Conservation (phyloP, 2,113 vertebrate species). For the Rousettus leschenaultii region DNA sequence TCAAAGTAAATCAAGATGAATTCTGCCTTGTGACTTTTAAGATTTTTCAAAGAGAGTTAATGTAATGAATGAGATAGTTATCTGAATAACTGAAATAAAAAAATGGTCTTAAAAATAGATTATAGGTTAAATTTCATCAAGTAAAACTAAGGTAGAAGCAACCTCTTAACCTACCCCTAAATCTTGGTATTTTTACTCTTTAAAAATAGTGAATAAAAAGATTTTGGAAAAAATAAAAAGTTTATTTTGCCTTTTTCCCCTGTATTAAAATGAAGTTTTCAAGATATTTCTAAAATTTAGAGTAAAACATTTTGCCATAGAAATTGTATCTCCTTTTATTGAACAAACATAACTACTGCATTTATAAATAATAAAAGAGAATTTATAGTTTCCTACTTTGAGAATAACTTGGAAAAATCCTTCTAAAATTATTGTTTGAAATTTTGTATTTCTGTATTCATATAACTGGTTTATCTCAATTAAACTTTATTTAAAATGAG, state of each 20-base stretch:
- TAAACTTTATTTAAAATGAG: background rate
- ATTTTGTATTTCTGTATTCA: background rate
- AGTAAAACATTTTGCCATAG: background rate
- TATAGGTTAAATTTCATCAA: background rate
- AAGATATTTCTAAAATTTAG: background rate
- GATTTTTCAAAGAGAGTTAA: background rate
- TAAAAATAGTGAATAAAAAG: background rate
- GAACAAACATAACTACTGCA: background rate
- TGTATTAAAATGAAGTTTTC: background rate
- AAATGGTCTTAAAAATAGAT: background rate
- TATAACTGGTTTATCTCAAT: background rate
- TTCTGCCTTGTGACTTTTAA: background rate
- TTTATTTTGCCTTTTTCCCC: background rate
- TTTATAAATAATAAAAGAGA: background rate
- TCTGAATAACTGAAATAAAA: background rate
- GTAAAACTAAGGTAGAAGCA: background rate
- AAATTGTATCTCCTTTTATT: background rate
- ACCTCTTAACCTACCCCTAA: rapidly evolving
- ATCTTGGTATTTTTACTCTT: background rate
- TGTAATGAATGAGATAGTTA: background rate
- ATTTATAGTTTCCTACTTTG: background rate
- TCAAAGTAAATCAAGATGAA: background rate
- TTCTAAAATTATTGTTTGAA: background rate
- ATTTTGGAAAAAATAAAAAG: background rate
- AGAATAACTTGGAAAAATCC: background rate